Base-by-base conservation (phyloP, 2,113 vertebrate species). In the Nicator chloris region DNA sequence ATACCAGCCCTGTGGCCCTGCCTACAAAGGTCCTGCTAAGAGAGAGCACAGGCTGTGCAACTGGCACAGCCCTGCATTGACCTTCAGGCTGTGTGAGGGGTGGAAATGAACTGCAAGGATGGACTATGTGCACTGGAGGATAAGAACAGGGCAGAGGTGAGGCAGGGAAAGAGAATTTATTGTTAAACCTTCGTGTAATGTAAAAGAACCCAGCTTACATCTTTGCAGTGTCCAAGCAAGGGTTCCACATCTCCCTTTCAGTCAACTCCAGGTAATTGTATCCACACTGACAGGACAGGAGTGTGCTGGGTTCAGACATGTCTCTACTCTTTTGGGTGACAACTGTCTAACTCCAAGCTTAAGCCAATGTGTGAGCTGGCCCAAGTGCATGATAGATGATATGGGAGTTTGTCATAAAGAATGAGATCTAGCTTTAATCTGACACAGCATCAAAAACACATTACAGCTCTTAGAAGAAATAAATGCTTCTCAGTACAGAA, bases 341-440 rank as follows among this genome's bases (percentile, higher is more conserved):
- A 84, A 5, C 10, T 65, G 18, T 37, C 13, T 53, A 35, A 50
- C 21, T 79, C 12, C 11, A 45, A 28, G 37, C 33, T 85, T 64
- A 47, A 89, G 12, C 9, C 33, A 44, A 37, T 42, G 8, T 31
- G 28, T 26, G 27, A 92, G 24, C 39, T 60, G 35, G 7, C 20
- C 33, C 0, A 0, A 44, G 17, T 40, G 3, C 7, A 15, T 3
- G 7, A 61, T 5, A 80, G 22, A 49, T 65, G 40, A 53, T 60
- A 1, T 3, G 6, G 13, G 21, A 76, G 22, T 45, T 78, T 80
- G 28, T 44, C 21, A 73, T 73, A 30, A 65, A 91, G 47, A 78
- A 72, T 31, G 33, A 66, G 23, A 81, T 64, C 17, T 40, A 79
- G 19, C 30, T 87, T 78, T 71, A 82, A 84, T n/a, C 39, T 82